phyloP scores from a whole-genome alignment of 2,113 vertebrate species.

The Aleadryas rufinucha region DNA sequence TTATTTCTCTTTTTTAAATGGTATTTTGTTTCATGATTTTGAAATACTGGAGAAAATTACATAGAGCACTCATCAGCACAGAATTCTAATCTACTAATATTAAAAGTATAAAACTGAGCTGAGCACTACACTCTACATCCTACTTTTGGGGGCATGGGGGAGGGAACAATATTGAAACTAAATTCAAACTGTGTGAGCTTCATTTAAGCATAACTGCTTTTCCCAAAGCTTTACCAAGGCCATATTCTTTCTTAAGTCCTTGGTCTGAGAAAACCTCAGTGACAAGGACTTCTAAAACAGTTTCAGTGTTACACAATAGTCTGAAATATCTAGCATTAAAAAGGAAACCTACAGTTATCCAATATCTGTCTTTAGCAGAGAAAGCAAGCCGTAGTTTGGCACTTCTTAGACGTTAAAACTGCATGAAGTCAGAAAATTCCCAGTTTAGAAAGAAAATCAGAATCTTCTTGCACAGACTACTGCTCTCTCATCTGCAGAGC shows the following conservation, averaged over 20 bases:
- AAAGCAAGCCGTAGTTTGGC: neutral
- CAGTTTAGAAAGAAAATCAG: neutral
- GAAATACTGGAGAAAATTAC: neutral
- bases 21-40: neutral
- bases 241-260: neutral
- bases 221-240: neutral
- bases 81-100: neutral
- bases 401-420: neutral
- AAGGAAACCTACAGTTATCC: neutral
- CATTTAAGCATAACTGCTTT: neutral
- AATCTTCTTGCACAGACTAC: neutral
- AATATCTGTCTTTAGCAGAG: neutral
- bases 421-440: neutral
- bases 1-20: neutral
- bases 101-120: neutral
- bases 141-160: accelerated
- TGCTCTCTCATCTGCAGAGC: neutral
- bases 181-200: neutral
- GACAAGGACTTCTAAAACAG: neutral
- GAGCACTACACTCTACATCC: neutral
- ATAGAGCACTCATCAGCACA: neutral
- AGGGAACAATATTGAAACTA: neutral
- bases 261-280: neutral
- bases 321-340: neutral
- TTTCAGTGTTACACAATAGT: neutral